Evolutionary conservation across 2,797 vertebrate species (phyloP).

Genomic region (Petrocephalus schoutedeni): DNA sequence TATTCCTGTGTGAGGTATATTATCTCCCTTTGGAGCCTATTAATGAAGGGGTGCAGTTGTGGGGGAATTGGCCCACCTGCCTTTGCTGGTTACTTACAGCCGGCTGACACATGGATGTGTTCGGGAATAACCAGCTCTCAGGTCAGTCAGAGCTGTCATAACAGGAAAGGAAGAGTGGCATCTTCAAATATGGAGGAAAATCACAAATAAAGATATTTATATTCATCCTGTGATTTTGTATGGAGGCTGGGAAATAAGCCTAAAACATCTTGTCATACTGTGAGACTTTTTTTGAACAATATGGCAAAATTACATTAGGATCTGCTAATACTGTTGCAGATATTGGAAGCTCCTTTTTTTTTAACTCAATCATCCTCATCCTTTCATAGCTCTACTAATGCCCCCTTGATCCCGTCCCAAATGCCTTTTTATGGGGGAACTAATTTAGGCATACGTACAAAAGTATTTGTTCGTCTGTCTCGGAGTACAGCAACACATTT

Average conservation of each 20-base stretch:
- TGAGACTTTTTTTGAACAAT: constrained; percentile 67
- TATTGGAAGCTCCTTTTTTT: constrained; percentile 49
- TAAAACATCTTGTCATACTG: constrained; percentile 62
- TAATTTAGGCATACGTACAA: constrained; percentile 72
- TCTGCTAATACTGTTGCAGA: constrained; percentile 66
- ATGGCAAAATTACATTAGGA: constrained; percentile 66
- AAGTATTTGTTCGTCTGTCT: constrained; percentile 73
- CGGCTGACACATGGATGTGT: constrained; percentile 47
- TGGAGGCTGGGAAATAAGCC: constrained; percentile 48
- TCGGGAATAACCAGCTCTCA: constrained; percentile 44
- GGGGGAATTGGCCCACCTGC: constrained; percentile 22
- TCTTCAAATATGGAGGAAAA: constrained; percentile 51
- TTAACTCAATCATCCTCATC: constrained; percentile 60
- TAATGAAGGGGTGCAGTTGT: constrained; percentile 50
- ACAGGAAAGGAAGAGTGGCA: constrained; percentile 60
- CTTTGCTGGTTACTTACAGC: neutral
- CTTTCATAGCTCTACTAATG: constrained; percentile 67
- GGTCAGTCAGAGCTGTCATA: constrained; percentile 49
- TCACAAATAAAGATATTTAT: constrained; percentile 61
- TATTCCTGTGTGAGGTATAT: neutral
- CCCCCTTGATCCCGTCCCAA: constrained; percentile 69
- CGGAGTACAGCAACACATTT: constrained; percentile 65
- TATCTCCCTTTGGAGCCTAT: constrained; percentile 63
- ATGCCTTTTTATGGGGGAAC: constrained; percentile 65
- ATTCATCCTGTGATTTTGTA: constrained; percentile 60